Evolutionary conservation across 2,797 vertebrate genomes (phyloP), one percentile per base, ranked within the genome.

Genomic region (Cuculus canorus): DNA sequence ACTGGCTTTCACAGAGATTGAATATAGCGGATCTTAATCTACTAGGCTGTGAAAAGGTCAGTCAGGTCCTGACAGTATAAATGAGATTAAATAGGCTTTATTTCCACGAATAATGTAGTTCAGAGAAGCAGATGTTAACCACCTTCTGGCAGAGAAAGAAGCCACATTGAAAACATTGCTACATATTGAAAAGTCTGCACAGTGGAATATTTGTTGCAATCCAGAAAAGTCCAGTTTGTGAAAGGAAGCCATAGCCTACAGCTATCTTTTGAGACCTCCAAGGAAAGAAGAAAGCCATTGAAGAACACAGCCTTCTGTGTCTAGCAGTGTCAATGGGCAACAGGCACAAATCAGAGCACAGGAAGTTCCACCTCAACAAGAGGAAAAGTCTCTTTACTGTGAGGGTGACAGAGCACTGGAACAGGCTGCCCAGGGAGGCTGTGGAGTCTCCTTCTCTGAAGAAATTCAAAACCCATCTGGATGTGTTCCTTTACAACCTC

Each of bases 91-190:
- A 77, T 1, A 52, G 3, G 10, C 6, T n/a, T 41, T 47, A 25
- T 80, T 73, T 30, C 4, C 4, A 77, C 64, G 17, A 35, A 27
- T 47, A 37, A 75, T 1, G 7, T 73, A 43, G 24, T 39, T 84
- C 84, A 61, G 52, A 54, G 77, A 86, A 87, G 64, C 81, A 93
- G 71, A 94, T 63, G 78, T 94, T 95, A 92, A 92, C 39, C 56
- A 77, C 64, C 48, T 90, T 79, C 75, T 93, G 64, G 60, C 52
- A 86, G 64, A 86, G 54, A 13, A 81, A 90, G 63, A 6, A 0
- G 1, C 5, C 72, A 65, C 22, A 27, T 89, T 84, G 24, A 84
- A 87, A 93, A 63, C 11, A 82, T 76, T 72, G 30, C 76, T 52
- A 89, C 30, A 61, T 61, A 57, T 19, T 65, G 41, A 92, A 92